Conservation (phyloP, 2,113 vertebrate genomes). For the Acrocephalus kingi region DNA sequence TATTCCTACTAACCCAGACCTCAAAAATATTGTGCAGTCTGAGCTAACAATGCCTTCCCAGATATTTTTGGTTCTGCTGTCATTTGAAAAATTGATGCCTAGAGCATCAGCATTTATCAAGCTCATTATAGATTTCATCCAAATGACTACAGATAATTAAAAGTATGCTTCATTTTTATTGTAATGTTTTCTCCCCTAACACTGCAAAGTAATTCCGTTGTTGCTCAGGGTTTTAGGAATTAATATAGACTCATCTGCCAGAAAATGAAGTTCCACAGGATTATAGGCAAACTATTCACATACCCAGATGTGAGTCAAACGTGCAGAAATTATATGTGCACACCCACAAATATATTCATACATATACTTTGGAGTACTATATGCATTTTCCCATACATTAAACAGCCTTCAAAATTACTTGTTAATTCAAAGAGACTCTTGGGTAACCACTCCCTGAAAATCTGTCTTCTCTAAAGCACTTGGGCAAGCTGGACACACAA, state of each 20-base stretch:
- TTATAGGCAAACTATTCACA: not conserved
- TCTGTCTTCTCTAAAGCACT: not conserved
- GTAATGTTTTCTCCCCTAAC: not conserved
- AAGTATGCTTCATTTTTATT: constrained; percentile 61
- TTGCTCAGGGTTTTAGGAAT: constrained; percentile 34
- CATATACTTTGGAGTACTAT: not conserved
- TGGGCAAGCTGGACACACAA: not conserved
- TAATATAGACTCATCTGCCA: not conserved
- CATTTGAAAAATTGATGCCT: constrained; percentile 55
- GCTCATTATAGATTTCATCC: constrained; percentile 61
- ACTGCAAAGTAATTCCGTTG: constrained; percentile 6
- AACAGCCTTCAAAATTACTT: not conserved
- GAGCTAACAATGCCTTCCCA: constrained; percentile 47
- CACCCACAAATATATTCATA: not conserved
- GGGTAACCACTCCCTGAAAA: not conserved
- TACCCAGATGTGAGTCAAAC: not conserved
- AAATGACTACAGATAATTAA: constrained; percentile 62
- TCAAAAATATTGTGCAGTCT: constrained; percentile 44
- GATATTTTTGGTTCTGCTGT: constrained; percentile 31
- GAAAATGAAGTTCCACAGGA: constrained; percentile 19
- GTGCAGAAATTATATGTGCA: not conserved
- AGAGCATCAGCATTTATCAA: constrained; percentile 61
- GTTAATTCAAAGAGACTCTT: not conserved
- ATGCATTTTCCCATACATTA: not conserved
- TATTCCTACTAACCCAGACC: constrained; percentile 47